These are phyloP conservation scores for Lasius fuliginosus DNA, from an alignment of 2,888 invertebrate genomes.

Conservation along the genomic window DNA sequence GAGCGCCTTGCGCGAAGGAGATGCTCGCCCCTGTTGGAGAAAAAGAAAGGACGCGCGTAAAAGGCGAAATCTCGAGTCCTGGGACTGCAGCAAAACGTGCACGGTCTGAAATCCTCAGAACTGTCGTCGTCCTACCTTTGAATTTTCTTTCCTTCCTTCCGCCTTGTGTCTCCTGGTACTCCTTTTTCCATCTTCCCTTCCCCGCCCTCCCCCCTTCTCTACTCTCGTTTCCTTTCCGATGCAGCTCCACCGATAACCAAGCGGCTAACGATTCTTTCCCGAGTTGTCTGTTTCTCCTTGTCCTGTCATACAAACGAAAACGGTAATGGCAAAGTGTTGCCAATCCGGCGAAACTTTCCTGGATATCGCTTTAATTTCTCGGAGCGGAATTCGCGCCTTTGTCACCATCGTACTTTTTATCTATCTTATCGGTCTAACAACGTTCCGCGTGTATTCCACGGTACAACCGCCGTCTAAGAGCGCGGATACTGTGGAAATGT, in stretches of 20 bases:
- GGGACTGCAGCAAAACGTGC: conserved; percentile 55
- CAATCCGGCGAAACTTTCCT: conserved; percentile 66
- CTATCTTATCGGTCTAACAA: conserved; percentile 38
- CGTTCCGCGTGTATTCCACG: conserved; percentile 34
- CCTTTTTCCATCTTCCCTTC: neutral
- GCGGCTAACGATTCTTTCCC: conserved; percentile 70
- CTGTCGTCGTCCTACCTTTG: conserved; percentile 63
- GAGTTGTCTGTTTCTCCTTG: conserved; percentile 41
- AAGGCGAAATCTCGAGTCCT: neutral
- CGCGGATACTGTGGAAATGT: neutral
- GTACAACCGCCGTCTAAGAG: neutral
- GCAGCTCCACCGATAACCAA: conserved; percentile 67
- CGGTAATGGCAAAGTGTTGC: conserved; percentile 65
- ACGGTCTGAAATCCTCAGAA: conserved; percentile 53
- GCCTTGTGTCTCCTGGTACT: conserved; percentile 11
- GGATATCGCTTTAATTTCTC: conserved; percentile 74
- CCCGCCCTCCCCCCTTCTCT: neutral
- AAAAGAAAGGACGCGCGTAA: conserved; percentile 31
- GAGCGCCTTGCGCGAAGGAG: conserved; percentile 50
- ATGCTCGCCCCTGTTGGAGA: conserved; percentile 27
- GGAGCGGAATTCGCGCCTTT: conserved; percentile 55
- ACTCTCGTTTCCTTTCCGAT: conserved; percentile 54
- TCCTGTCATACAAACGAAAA: conserved; percentile 29
- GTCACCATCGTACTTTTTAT: conserved; percentile 60
- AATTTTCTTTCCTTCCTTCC: conserved; percentile 60